Evolutionary conservation across 2,113 vertebrate genomes (phyloP).

Genomic region (Microcebus tavaratra): DNA sequence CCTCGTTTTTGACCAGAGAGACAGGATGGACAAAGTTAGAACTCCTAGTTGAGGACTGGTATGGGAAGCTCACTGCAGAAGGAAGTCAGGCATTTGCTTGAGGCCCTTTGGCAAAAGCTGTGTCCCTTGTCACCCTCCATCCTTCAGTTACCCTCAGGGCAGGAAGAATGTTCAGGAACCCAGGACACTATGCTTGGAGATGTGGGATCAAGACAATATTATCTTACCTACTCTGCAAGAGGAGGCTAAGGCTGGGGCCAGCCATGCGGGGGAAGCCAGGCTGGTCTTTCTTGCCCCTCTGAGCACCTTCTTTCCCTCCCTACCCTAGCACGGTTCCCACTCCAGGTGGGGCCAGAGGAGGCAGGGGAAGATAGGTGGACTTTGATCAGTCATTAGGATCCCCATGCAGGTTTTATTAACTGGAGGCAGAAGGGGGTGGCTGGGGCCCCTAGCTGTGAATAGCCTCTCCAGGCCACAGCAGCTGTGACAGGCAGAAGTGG

Average conservation of each 20-base stretch:
- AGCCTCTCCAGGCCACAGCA: conserved; percentile 46
- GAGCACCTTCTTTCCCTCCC: not conserved
- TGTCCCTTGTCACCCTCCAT: not conserved
- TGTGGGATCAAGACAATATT: not conserved
- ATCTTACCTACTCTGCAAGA: not conserved
- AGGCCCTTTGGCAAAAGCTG: not conserved
- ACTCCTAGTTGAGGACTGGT: not conserved
- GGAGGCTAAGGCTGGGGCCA: not conserved
- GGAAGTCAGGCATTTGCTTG: not conserved
- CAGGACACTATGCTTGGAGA: not conserved
- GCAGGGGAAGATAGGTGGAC: conserved; percentile 36
- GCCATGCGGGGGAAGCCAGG: no score
- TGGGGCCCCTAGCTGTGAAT: conserved; percentile 55
- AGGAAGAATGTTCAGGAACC: not conserved
- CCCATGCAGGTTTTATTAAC: conserved; percentile 72
- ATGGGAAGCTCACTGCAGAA: not conserved
- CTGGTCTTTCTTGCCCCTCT: not conserved
- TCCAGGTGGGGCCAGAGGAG: not conserved
- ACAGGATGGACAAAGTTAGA: not conserved
- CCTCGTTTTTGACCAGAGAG: not conserved
- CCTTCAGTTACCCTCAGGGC: not conserved
- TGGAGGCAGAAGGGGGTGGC: not conserved
- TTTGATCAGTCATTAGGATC: conserved; percentile 75
- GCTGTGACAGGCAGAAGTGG: not conserved
- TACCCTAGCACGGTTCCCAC: not conserved